Base-by-base conservation (phyloP, 1,140 invertebrate species). In the Drosophila sucinea region DNA sequence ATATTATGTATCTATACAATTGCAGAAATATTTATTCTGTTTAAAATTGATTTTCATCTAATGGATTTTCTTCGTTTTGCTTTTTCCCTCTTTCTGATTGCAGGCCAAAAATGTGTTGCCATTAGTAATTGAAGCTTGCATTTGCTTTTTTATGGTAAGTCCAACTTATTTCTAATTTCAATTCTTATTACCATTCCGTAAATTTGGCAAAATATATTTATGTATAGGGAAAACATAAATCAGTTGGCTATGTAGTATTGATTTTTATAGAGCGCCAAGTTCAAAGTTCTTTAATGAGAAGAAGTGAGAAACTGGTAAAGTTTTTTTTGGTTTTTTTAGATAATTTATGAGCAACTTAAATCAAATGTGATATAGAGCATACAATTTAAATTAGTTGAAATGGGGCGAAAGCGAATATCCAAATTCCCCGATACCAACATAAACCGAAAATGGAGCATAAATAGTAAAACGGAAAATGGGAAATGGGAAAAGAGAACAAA, bases 341-440 rank as follows among this genome's bases (percentile, higher is more conserved):
- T 80, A 75, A 86, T 81, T 84, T 85, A 78, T 77, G 62, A 63
- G 57, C 23, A 70, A 60, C 68, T 47, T 62, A 60, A 71, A 80
- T 54, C 40, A 57, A 70, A 78, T 70, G 63, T 64, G 63, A 85
- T 86, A 60, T 75, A 86, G 82, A 86, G 78, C 81, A 70, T 86
- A 78, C 57, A 44, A 79, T 86, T 81, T 86, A 85, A 81, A 86
- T 81, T 78, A 85, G 81, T 81, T 41, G 67, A 73, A 77, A 76
- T 75, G 67, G 29, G 40, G 27, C 38, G 64, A 60, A 64, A 65
- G 58, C 40, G 55, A 83, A 75, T 70, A 51, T 64, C 58, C 55
- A 57, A 62, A 54, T 55, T 32, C 71, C 60, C 30, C 58, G 30
- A 56, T 70, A 17, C 27, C 27, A 73, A 67, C 54, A 62, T 57